Conservation (phyloP, 2,888 invertebrate species). For the Calameuta pallipes region DNA sequence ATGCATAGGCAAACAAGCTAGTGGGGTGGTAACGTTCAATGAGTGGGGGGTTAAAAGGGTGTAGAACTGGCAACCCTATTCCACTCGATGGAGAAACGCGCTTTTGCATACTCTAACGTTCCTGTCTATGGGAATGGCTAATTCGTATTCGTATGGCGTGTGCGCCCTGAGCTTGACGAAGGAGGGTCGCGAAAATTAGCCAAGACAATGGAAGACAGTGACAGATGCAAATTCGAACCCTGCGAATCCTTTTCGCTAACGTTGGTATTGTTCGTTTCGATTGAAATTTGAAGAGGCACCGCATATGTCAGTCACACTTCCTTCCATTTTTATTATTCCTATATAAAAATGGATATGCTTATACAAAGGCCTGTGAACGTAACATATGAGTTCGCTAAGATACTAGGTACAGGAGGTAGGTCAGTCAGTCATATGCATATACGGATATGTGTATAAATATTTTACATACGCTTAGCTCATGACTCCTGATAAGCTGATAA, state of each 20-base stretch:
- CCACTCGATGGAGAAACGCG: too few relatives aligned
- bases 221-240: slow-evolving; percentile 62
- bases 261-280: slow-evolving; percentile 44
- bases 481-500: too few relatives aligned
- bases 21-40: too few relatives aligned
- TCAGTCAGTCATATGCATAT: slow-evolving; percentile 8
- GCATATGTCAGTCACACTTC: slow-evolving; percentile 23
- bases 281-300: slow-evolving; percentile 52
- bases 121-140: slow-evolving; percentile 53
- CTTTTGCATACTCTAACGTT: background rate
- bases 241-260: slow-evolving; percentile 35
- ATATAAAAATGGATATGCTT: background rate
- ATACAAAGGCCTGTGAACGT: too few relatives aligned
- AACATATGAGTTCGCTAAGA: background rate
- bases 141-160: slow-evolving; percentile 41
- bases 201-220: slow-evolving; percentile 58
- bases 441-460: too few relatives aligned
- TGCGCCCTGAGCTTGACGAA: slow-evolving; percentile 21
- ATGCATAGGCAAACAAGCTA: too few relatives aligned
- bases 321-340: slow-evolving; percentile 11
- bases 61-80: too few relatives aligned
- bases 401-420: slow-evolving; percentile 4
- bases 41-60: too few relatives aligned
- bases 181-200: slow-evolving; percentile 60
- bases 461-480: too few relatives aligned